Evolutionary conservation across 2,888 invertebrate species (phyloP), one percentile per base, ranked within the genome.

Genomic region (Stegana nigrithorax): DNA sequence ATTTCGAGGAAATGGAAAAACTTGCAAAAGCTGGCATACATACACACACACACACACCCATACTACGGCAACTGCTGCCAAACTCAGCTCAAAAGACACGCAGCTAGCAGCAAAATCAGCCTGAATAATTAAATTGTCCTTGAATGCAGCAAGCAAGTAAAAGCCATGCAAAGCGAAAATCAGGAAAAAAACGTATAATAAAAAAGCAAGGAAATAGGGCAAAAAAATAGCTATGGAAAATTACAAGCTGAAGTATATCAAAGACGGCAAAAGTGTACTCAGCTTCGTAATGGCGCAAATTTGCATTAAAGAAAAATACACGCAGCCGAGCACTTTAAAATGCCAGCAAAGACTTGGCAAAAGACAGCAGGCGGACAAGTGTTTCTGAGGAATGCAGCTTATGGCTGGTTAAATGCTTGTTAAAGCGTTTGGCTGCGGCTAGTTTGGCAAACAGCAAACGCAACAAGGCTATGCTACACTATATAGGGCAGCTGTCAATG

Each of bases 41-140:
- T n/a, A n/a, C n/a, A n/a, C n/a, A n/a, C 14, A 17, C 25, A 10
- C 7, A 12, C 50, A 8, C 25, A 10, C 26, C n/a, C 51, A 19
- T 14, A 21, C 0, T 39, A 6, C 39, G 17, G 17, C 5, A 39
- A 17, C 7, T 14, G 39, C 14, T 7, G 27, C 27, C 25, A 17
- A 14, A 27, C 5, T 14, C 39, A 39, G 39, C 5, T 14, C 39
- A 25, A 10, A 51, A n/a, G 14, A 51, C n/a, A 39, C 17, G 39
- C 14, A 39, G 47, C 53, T 17, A 56, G 62, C 58, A 60, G 55
- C 7, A 67, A 64, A 71, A 67, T 63, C 62, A 63, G 65, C 67
- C 70, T 71, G 78, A 70, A 80, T 76, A 76, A 76, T 76, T 75
- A 76, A 80, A 78, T 72, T 75, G 75, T 73, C 75, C 75, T 76